A percentile compares a stretch with the other conserved stretches of the same genome.
Conservation (phyloP, 2,888 invertebrate species). For the Allygus modestus region DNA sequence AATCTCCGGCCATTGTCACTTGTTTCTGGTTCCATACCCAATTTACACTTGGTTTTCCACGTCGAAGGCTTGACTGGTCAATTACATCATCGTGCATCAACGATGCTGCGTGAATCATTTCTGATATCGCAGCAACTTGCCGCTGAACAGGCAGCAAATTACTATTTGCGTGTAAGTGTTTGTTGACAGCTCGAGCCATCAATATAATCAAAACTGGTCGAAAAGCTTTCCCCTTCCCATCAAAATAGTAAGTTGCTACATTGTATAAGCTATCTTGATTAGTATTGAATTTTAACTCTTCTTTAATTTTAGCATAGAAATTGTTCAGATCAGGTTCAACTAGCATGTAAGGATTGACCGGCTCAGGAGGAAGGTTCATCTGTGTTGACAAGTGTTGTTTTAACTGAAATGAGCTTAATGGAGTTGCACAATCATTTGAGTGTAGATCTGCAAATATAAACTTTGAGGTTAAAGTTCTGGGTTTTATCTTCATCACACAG, state of each 20-base stretch:
- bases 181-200: constrained; percentile 29
- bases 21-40: constrained; percentile 27
- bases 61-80: constrained; percentile 7
- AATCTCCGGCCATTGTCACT: constrained; percentile 34
- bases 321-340: constrained; percentile 6
- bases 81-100: constrained; percentile 41
- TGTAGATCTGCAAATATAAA: background rate
- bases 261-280: constrained; percentile 2
- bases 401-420: background rate
- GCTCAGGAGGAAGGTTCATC: background rate
- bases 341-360: background rate
- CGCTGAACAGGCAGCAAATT: constrained; percentile 3
- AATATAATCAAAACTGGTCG: constrained; percentile 10
- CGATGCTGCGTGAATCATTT: constrained; percentile 45
- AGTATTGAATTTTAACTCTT: constrained; percentile 15
- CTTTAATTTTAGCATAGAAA: background rate
- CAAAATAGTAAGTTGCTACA: constrained; percentile 23
- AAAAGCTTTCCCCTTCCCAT: constrained; percentile 26
- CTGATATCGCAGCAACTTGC: constrained; percentile 5
- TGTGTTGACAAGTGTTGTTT: background rate
- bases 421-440: background rate
- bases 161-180: background rate
- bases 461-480: background rate
- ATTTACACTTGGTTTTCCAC: constrained; percentile 41
- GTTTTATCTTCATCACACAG: no score